Percentiles rank a stretch among this genome's conserved stretches.
These are phyloP conservation scores for Tetragnatha montana DNA, from an alignment of 2,888 invertebrate species.

Conservation along the genomic window DNA sequence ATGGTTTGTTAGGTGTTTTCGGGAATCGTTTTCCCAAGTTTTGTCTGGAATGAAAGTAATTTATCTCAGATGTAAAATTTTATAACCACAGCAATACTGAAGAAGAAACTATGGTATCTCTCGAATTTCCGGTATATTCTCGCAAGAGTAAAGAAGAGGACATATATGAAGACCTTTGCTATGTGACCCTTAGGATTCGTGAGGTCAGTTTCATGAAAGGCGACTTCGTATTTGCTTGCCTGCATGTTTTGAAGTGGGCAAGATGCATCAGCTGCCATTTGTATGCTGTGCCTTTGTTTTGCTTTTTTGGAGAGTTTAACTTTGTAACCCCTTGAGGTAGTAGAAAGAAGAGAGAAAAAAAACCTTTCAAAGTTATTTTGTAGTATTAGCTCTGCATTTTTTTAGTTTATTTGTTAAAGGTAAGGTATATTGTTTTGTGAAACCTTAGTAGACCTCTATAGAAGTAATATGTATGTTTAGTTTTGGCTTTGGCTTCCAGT, in stretches of 20 bases:
- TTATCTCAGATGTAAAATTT: constrained; percentile 7
- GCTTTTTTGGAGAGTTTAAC: neutral
- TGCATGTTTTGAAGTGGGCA: constrained; percentile 27
- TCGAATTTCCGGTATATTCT: constrained; percentile 72
- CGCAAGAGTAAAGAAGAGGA: constrained; percentile 81
- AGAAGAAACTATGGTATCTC: constrained; percentile 71
- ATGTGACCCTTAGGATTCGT: constrained; percentile 81
- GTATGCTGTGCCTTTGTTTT: neutral
- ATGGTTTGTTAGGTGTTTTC: neutral
- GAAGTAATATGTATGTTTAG: neutral
- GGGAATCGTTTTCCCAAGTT: neutral
- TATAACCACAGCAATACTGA: constrained; percentile 68
- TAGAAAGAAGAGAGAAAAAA: neutral
- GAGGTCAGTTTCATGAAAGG: constrained; percentile 66
- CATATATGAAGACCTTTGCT: constrained; percentile 91
- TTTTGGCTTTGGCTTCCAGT: constrained; percentile 11
- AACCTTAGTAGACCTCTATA: neutral
- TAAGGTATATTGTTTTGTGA: too few relatives aligned
- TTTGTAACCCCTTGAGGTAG: neutral
- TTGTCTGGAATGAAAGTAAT: neutral
- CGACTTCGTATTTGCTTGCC: neutral
- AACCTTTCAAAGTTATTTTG: neutral
- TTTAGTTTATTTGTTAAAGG: neutral
- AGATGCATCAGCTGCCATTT: constrained; percentile 18
- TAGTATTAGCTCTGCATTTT: neutral